These are phyloP conservation scores for Trogon melanurus DNA, from an alignment of 2,113 vertebrate species.

Conservation along the genomic window DNA sequence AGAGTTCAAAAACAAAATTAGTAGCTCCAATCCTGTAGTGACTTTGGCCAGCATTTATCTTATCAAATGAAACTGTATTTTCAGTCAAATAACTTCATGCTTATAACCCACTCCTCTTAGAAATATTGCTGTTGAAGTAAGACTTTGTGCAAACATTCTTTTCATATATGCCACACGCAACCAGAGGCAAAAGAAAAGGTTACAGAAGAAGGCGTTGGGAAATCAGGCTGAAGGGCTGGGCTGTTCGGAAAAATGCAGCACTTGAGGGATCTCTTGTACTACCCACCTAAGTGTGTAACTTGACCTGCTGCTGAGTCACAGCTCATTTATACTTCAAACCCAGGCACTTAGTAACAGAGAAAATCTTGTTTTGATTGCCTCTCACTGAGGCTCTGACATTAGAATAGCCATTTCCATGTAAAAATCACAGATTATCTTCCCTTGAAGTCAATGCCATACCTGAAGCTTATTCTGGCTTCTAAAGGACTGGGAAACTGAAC, in stretches of 20 bases:
- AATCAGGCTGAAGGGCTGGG: background rate
- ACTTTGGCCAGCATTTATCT: background rate
- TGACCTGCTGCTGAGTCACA: background rate
- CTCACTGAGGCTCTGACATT: background rate
- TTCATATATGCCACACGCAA: background rate
- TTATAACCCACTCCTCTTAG: background rate
- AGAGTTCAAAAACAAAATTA: background rate
- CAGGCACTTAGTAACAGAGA: background rate
- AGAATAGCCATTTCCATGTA: background rate
- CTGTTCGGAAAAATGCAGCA: background rate
- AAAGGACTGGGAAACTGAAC: background rate
- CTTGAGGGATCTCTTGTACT: background rate
- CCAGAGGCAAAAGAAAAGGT: background rate
- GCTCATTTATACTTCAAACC: background rate
- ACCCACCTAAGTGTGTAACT: background rate
- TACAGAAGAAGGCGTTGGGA: background rate
- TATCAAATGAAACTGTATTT: background rate
- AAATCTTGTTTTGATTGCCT: background rate
- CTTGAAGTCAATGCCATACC: background rate
- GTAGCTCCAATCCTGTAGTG: background rate
- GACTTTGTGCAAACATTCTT: background rate
- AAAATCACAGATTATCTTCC: background rate
- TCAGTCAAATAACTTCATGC: background rate
- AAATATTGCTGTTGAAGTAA: background rate
- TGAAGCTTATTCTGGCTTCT: background rate